phyloP scores from a whole-genome alignment of 2,113 vertebrate species.

The Forbesichthys papilliferus region DNA sequence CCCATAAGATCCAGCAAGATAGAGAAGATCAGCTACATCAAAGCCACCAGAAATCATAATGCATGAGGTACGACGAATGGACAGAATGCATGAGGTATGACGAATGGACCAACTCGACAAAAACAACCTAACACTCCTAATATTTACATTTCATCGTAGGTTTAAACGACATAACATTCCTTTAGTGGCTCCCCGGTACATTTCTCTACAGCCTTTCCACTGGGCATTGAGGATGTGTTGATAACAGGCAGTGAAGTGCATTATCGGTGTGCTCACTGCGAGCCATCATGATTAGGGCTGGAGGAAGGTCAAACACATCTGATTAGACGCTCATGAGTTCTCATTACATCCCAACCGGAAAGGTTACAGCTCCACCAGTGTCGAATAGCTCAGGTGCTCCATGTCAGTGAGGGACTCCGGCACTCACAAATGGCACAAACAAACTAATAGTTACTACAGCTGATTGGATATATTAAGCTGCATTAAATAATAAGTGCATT shows the following conservation, averaged over 20 bases:
- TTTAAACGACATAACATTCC: constrained; percentile 28
- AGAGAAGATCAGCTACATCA: constrained; percentile 1
- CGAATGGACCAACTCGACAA: neutral
- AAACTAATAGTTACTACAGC: constrained; percentile 15
- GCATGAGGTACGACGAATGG: neutral
- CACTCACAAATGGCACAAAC: neutral
- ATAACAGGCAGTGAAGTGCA: constrained; percentile 73
- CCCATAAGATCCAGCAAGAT: constrained; percentile 5
- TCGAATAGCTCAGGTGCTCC: constrained; percentile 45
- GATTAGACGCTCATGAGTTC: constrained; percentile 74
- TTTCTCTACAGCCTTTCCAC: constrained; percentile 56
- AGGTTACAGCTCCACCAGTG: constrained; percentile 56
- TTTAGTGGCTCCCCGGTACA: constrained; percentile 8
- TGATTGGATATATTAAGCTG: constrained; percentile 50
- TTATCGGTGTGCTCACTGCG: constrained; percentile 72
- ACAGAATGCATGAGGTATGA: neutral
- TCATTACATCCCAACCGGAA: constrained; percentile 59
- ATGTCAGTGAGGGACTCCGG: constrained; percentile 15
- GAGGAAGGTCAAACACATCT: constrained; percentile 70
- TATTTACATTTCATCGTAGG: constrained; percentile 37
- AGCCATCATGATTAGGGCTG: constrained; percentile 70
- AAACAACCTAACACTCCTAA: constrained; percentile 10
- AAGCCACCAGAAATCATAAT: constrained; percentile 2
- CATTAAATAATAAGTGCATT: constrained; percentile 38
- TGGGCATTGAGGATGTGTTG: constrained; percentile 62